Base-by-base conservation (phyloP, 2,797 vertebrate species). In the Brachyrhaphis roseni region DNA sequence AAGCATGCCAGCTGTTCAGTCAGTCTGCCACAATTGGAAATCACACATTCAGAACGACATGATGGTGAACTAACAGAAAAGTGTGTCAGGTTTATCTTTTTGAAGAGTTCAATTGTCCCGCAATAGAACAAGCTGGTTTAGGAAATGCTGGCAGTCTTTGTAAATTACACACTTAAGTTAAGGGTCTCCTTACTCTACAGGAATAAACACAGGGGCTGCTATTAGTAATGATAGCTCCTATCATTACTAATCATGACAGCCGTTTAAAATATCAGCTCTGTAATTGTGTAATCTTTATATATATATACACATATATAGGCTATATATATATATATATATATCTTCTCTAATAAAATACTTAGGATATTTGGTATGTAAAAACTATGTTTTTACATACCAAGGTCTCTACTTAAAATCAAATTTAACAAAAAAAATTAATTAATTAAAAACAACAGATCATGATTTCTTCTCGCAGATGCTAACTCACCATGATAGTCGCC, bases 401-500 rank as follows among this genome's bases (percentile, higher is more conserved):
- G 1, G 34, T 79, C 76, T 41, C 34, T 23, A n/a, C 72, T 79
- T 82, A 62, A 10, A 11, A 41, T 47, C 70, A 2, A 77, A 75
- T 6, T 8, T 36, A 46, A 64, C 7, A 78, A 72, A 43, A 20
- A 49, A 2, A 49, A 49, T n/a, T n/a, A n/a, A n/a, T n/a, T n/a
- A n/a, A n/a, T 23, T 51, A 57, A 82, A 72, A n/a, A 72, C 78
- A 45, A 75, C 43, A 39, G 77, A 0, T 1, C 78, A 92, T 49
- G 83, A 81, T 81, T 84, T 82, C 79, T 80, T 81, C 78, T 81
- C 81, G 62, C 80, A 81, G 86, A 74, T 31, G 71, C 85, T 64
- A 78, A 94, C 97, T 98, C 93, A 99, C 98, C 98, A 23, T 99
- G 98, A 93, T 97, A 96, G 96, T 99, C 98, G 75, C 98, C 98